Conservation (phyloP, 2,113 vertebrate genomes). For the Zosterops hypoxanthus region DNA sequence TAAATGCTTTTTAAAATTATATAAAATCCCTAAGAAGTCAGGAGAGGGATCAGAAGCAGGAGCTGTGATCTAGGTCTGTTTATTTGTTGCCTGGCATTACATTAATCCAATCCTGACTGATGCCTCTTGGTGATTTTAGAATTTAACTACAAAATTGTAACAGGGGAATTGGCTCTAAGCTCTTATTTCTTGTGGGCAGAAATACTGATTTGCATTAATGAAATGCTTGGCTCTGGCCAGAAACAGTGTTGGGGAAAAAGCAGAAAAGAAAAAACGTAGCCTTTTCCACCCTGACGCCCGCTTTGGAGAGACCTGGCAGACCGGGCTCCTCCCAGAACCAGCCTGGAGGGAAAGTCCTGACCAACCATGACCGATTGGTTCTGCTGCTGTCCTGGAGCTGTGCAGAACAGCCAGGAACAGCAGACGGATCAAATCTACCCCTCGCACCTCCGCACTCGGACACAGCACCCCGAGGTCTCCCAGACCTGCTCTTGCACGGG, state of each 20-base stretch:
- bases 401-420: not conserved
- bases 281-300: not conserved
- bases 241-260: not conserved
- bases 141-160: constrained; percentile 9
- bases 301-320: not conserved
- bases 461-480: not conserved
- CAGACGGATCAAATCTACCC: not conserved
- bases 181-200: not conserved
- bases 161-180: constrained; percentile 5
- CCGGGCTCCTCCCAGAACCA: not conserved
- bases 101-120: not conserved
- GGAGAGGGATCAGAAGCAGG: not conserved
- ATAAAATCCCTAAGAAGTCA: not conserved
- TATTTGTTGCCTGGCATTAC: not conserved
- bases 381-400: not conserved
- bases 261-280: not conserved
- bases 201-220: constrained; percentile 2
- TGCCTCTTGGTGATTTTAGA: not conserved
- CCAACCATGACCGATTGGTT: not conserved
- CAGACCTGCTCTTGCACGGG: accelerated
- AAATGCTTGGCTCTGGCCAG: not conserved
- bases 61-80: not conserved
- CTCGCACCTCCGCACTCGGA: accelerated
- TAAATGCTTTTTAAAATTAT: not conserved
- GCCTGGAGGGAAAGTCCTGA: not conserved